phyloP scores from a whole-genome alignment of 1,140 invertebrate genomes.

The Chlorops oryzae region DNA sequence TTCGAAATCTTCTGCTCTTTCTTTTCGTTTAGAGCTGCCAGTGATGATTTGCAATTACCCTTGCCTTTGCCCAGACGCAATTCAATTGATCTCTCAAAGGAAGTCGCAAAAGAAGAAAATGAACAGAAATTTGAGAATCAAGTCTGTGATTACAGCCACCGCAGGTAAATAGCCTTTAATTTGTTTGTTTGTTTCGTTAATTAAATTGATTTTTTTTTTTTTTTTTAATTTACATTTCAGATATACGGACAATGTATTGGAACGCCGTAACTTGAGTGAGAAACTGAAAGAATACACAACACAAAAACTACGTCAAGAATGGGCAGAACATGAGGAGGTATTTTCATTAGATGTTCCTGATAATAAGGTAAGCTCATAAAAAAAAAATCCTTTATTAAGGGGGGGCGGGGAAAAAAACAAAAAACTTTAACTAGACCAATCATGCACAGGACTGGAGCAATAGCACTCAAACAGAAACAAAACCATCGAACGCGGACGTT shows the following conservation, averaged over 20 bases:
- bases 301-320: slow-evolving; percentile 44
- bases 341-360: slow-evolving; percentile 32
- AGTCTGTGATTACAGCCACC: slow-evolving; percentile 58
- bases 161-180: slow-evolving; percentile 47
- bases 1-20: not conserved
- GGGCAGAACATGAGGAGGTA: slow-evolving; percentile 44
- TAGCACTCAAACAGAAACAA: slow-evolving; percentile 13
- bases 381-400: not conserved
- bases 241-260: slow-evolving; percentile 41
- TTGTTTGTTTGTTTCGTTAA: not conserved
- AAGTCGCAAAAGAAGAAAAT: slow-evolving; percentile 33
- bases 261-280: slow-evolving; percentile 34
- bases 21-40: slow-evolving; percentile 37
- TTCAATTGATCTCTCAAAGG: slow-evolving; percentile 53
- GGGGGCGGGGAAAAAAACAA: slow-evolving; percentile 4
- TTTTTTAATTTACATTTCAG: slow-evolving; percentile 16
- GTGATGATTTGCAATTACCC: slow-evolving; percentile 39
- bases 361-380: slow-evolving; percentile 15
- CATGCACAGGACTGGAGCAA: slow-evolving; percentile 10
- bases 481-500: too few species aligned
- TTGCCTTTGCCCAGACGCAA: slow-evolving; percentile 52
- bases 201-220: not conserved
- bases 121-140: slow-evolving; percentile 53
- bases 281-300: slow-evolving; percentile 43
- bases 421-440: not conserved